Evolutionary conservation across 2,888 invertebrate genomes (phyloP).

Genomic region (Anaspis maculata): DNA sequence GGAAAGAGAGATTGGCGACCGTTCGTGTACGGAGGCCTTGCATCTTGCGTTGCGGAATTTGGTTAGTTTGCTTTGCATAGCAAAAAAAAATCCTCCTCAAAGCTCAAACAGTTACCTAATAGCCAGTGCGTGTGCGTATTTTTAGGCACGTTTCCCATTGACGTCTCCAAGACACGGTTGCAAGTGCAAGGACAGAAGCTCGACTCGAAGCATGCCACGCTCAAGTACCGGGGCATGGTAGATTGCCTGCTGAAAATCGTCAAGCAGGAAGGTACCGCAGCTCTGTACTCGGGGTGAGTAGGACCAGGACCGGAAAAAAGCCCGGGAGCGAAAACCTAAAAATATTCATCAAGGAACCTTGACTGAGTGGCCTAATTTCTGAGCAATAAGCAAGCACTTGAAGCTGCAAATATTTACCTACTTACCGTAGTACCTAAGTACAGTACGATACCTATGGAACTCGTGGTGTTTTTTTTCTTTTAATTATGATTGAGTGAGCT

Average conservation of each 20-base stretch:
- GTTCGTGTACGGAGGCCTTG: constrained; percentile 89
- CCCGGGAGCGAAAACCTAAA: neutral
- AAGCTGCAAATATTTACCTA: neutral
- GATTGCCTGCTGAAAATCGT: constrained; percentile 84
- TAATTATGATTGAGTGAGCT: no score
- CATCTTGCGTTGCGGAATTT: constrained; percentile 89
- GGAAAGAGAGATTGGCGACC: constrained; percentile 83
- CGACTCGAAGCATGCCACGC: constrained; percentile 62
- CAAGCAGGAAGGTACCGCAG: constrained; percentile 75
- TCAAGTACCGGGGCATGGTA: constrained; percentile 84
- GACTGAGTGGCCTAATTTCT: neutral
- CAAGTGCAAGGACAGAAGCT: constrained; percentile 90
- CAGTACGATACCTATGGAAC: no score
- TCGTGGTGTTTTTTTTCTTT: no score
- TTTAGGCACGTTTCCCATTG: constrained; percentile 91
- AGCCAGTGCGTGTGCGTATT: no score
- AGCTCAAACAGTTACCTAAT: no score
- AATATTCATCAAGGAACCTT: neutral
- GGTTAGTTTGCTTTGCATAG: constrained; percentile 51
- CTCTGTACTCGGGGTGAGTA: constrained; percentile 75
- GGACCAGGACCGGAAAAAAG: neutral
- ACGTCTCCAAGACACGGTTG: constrained; percentile 87
- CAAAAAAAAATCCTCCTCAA: constrained; percentile 4
- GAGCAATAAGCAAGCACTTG: neutral
- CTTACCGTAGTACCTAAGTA: no score